These are phyloP conservation scores for Megamerina dolium DNA, from an alignment of 2,888 invertebrate species.

Conservation along the genomic window DNA sequence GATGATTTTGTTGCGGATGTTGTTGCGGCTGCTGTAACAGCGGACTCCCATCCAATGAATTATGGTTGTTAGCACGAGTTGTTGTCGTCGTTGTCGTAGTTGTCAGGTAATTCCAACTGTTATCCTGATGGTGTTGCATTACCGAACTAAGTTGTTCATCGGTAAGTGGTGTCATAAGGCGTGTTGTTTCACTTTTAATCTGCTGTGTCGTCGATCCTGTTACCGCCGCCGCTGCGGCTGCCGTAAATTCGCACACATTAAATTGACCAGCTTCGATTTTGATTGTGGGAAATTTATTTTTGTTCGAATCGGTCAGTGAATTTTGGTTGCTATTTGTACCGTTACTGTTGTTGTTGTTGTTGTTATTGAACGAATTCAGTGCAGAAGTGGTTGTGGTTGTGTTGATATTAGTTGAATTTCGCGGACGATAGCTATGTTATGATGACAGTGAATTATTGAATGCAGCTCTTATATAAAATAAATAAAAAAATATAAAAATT, in stretches of 20 bases:
- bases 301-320: conserved; percentile 15
- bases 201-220: too few relatives aligned
- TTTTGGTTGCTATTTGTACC: conserved; percentile 26
- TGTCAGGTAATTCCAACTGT: conserved; percentile 35
- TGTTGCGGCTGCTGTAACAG: conserved; percentile 19
- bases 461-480: too few relatives aligned
- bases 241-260: conserved; percentile 24
- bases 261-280: conserved; percentile 33
- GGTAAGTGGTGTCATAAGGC: conserved; percentile 24
- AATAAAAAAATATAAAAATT: too few relatives aligned
- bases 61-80: conserved; percentile 21
- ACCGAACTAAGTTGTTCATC: conserved; percentile 28
- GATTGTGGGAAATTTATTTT: conserved; percentile 29
- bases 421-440: conserved; percentile 42
- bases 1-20: conserved; percentile 12
- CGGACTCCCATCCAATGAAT: conserved; percentile 19
- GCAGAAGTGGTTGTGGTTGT: conserved; percentile 10
- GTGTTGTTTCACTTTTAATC: conserved; percentile 12
- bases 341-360: conserved; percentile 17
- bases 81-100: conserved; percentile 25
- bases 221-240: conserved; percentile 20
- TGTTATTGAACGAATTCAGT: conserved; percentile 11
- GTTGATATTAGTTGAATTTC: conserved; percentile 16
- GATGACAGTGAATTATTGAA: neutral
- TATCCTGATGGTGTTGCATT: conserved; percentile 24